Conservation (phyloP, 2,113 vertebrate species). For the Hippolais icterina region DNA sequence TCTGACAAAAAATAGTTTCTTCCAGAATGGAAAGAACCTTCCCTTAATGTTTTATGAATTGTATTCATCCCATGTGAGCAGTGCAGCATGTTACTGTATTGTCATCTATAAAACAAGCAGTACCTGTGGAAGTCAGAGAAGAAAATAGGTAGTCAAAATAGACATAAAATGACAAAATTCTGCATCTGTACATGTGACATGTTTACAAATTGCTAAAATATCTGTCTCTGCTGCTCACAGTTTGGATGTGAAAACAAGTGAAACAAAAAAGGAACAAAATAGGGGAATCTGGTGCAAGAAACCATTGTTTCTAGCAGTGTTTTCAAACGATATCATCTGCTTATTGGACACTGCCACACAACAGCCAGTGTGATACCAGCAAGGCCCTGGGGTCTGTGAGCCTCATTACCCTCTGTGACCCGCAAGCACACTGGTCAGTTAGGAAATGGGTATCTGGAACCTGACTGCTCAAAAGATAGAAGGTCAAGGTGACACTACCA, state of each 20-base stretch:
- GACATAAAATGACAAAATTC: neutral
- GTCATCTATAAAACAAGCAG: neutral
- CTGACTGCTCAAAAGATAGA: neutral
- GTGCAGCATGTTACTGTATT: neutral
- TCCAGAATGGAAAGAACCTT: neutral
- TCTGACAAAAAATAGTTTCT: neutral
- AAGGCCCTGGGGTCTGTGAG: neutral
- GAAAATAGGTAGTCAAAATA: neutral
- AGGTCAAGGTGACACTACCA: neutral
- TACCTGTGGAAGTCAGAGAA: neutral
- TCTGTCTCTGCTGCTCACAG: neutral
- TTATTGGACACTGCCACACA: neutral
- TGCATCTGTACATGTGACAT: neutral
- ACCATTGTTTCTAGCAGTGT: neutral
- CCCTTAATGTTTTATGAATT: rapidly evolving
- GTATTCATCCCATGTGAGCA: neutral
- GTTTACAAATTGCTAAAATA: neutral
- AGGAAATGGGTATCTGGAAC: neutral
- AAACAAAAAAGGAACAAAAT: neutral
- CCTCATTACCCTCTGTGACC: neutral
- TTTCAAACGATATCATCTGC: neutral
- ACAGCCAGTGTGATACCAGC: neutral
- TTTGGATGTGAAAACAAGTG: neutral
- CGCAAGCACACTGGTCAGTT: neutral
- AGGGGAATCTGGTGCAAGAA: neutral